Base-by-base conservation (phyloP, 2,888 invertebrate genomes). In the Protophormia terraenovae region DNA sequence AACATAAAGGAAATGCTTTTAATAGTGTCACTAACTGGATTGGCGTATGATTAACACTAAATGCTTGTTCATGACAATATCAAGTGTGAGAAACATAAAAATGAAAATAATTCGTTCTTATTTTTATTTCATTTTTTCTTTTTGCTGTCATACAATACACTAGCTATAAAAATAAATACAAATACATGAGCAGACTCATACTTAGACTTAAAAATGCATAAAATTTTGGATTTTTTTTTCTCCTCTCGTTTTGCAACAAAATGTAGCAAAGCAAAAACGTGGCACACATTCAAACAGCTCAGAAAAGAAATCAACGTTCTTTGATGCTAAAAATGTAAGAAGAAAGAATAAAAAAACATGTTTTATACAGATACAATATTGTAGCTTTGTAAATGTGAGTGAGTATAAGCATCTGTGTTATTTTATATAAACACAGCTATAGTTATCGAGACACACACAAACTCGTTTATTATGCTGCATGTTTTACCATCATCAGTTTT, bases 41-140 rank as follows among this genome's bases (percentile, higher is more conserved):
- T 85, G 82, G 85, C 85, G 71, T 82, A 79, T 85, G 85, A 85
- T 85, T 82, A 85, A 85, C 85, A 79, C 82, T 75, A 73, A 85
- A 82, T 75, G 71, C 71, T 77, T 76, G 82, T 64, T 71, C 71
- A 47, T 71, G 71, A 72, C 55, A 55, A 55, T 71, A 76, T 71
- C 35, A 55, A 76, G 82, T 62, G 50, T 60, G 24, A 27, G 58
- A 58, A 66, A 75, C 27, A 60, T 50, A 16, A 73, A 79, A 80
- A 66, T 50, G 19, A 71, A 71, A 71, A 71, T 50, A 62, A 69
- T 50, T 62, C 69, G 35, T 50, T 71, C 47, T n/a, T 27, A 35
- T n/a, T 60, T 60, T 19, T 50, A n/a, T n/a, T n/a, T n/a, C n/a
- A n/a, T n/a, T n/a, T n/a, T n/a, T n/a, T n/a, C n/a, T n/a, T n/a